These are phyloP conservation scores for Picus viridis DNA, from an alignment of 2,797 vertebrate species.

Conservation along the genomic window DNA sequence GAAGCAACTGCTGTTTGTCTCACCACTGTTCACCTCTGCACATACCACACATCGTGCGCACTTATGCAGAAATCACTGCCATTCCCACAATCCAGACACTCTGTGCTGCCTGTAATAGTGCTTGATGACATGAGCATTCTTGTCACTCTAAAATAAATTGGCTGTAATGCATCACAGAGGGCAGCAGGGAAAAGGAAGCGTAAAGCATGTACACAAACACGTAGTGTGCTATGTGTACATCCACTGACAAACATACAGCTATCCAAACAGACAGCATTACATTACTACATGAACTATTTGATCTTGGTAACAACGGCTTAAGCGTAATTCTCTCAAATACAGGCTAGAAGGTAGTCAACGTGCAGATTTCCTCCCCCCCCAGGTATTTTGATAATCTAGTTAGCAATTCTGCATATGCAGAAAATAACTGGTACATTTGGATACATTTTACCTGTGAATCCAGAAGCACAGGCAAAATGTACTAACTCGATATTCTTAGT, in stretches of 20 bases:
- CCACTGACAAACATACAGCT: background rate
- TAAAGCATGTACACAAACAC: background rate
- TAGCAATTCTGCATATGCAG: background rate
- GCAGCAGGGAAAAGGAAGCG: background rate
- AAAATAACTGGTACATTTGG: background rate
- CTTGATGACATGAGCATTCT: background rate
- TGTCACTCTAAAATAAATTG: background rate
- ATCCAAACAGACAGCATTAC: background rate
- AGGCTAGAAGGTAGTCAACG: background rate
- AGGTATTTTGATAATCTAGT: background rate
- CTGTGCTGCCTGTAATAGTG: background rate
- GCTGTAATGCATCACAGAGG: background rate
- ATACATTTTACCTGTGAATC: background rate
- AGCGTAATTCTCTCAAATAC: background rate
- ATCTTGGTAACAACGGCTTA: background rate
- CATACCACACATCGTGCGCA: conserved; percentile 3
- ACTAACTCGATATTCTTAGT: background rate
- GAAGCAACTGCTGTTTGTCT: conserved; percentile 43
- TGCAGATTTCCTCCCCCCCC: background rate
- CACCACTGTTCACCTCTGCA: conserved; percentile 9
- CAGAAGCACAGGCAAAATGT: background rate
- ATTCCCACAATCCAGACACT: background rate
- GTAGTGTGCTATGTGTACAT: background rate
- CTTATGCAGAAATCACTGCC: conserved; percentile 18
- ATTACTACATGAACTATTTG: background rate